These are phyloP conservation scores for Incurvaria masculella DNA, from an alignment of 2,888 invertebrate species.

Conservation along the genomic window DNA sequence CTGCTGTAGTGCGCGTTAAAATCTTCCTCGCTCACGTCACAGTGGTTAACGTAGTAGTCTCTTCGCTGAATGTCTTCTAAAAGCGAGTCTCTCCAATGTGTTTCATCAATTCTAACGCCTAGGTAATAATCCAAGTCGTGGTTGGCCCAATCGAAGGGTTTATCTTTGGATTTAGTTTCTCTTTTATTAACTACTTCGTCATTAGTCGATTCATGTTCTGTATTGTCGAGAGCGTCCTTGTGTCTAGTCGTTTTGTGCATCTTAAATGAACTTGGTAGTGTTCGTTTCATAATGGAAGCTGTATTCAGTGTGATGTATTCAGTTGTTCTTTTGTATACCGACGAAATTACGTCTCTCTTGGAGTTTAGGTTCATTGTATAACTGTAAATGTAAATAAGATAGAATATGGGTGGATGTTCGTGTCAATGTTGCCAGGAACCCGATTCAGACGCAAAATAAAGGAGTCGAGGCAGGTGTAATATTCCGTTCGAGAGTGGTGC, in stretches of 20 bases:
- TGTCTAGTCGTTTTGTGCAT: constrained; percentile 26
- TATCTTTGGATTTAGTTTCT: constrained; percentile 9
- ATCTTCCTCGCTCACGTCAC: constrained; percentile 40
- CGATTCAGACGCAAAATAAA: too few relatives aligned
- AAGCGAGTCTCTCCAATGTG: constrained; percentile 40
- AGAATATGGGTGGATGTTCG: too few relatives aligned
- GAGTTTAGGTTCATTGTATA: constrained; percentile 29
- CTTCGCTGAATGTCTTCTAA: constrained; percentile 41
- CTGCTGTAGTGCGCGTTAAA: constrained; percentile 33
- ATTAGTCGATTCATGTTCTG: constrained; percentile 14
- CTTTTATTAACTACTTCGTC: constrained; percentile 1
- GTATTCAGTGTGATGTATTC: constrained; percentile 41
- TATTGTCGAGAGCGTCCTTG: constrained; percentile 23
- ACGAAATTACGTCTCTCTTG: constrained; percentile 38
- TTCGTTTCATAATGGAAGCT: constrained; percentile 34
- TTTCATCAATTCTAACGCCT: constrained; percentile 40
- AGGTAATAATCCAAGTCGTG: constrained; percentile 44
- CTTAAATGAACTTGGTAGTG: constrained; percentile 20
- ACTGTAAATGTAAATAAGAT: too few relatives aligned
- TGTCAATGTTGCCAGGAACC: too few relatives aligned
- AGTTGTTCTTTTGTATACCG: constrained; percentile 43
- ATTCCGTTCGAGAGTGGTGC: too few relatives aligned
- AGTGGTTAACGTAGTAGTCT: constrained; percentile 44
- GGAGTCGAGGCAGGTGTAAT: too few relatives aligned
- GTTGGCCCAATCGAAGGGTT: constrained; percentile 33